phyloP scores from a whole-genome alignment of 1,140 invertebrate species.

The Diachasmimorpha longicaudata region DNA sequence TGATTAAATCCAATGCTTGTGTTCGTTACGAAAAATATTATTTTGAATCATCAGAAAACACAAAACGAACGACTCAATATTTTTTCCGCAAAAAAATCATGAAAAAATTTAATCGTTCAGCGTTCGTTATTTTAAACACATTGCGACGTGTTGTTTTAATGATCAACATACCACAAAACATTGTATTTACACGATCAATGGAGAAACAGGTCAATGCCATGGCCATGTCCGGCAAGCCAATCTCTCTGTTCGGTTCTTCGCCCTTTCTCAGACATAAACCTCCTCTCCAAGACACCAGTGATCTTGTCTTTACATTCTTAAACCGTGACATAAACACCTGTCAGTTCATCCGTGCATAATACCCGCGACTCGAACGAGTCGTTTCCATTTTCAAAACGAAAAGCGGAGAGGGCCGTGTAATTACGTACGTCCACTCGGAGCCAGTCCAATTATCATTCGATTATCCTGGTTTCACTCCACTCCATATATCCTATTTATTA shows the following conservation, averaged over 20 bases:
- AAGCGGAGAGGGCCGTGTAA: constrained; percentile 16
- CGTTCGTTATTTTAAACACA: background rate
- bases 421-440: background rate
- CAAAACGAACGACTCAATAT: too few species aligned
- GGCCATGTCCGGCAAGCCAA: constrained; percentile 24
- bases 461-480: constrained; percentile 39
- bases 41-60: too few species aligned
- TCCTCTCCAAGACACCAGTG: background rate
- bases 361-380: background rate
- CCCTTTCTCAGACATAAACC: constrained; percentile 28
- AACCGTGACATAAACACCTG: background rate
- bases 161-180: background rate
- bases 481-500: background rate
- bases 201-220: constrained; percentile 49
- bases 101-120: background rate
- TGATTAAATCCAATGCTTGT: too few species aligned
- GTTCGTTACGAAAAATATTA: too few species aligned
- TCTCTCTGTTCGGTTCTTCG: constrained; percentile 31
- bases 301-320: background rate
- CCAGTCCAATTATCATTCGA: constrained; percentile 26
- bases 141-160: background rate
- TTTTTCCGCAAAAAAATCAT: too few species aligned
- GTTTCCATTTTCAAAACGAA: constrained; percentile 14
- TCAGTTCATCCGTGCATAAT: background rate
- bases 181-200: constrained; percentile 36